Conservation (phyloP, 1,140 invertebrate species). For the Doryteuthis pealeii region DNA sequence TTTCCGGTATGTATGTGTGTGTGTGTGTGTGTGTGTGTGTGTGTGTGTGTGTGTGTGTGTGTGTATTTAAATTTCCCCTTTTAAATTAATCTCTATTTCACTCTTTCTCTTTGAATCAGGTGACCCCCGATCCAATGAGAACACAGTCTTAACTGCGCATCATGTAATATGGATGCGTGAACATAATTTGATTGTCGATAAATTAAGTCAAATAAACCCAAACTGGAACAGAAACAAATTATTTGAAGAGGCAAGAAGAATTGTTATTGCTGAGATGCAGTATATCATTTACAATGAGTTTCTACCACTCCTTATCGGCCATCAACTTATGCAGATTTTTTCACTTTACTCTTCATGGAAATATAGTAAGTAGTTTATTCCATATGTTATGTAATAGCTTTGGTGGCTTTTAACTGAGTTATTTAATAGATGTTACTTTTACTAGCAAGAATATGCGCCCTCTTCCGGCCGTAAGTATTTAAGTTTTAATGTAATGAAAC, state of each 20-base stretch:
- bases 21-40: too few species aligned
- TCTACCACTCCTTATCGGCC: conserved; percentile 80
- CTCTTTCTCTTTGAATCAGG: conserved; percentile 63
- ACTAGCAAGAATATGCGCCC: too few species aligned
- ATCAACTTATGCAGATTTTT: conserved; percentile 16
- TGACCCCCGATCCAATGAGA: conserved; percentile 68
- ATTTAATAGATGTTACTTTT: too few species aligned
- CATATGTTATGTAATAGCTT: too few species aligned
- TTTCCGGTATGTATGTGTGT: too few species aligned
- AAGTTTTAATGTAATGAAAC: too few species aligned
- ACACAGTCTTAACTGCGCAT: conserved; percentile 74
- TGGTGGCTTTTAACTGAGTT: background rate
- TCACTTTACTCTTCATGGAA: background rate
- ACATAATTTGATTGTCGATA: conserved; percentile 85
- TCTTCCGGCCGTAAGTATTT: too few species aligned
- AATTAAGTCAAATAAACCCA: conserved; percentile 76
- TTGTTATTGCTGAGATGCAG: conserved; percentile 93
- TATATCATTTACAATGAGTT: conserved; percentile 91
- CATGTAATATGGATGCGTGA: conserved; percentile 94
- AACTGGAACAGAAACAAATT: conserved; percentile 83
- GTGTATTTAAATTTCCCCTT: too few species aligned
- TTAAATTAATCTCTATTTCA: background rate
- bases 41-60: too few species aligned
- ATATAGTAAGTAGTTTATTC: conserved; percentile 61
- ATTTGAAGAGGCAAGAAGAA: conserved; percentile 80